Evolutionary conservation across 2,888 invertebrate genomes (phyloP).

Genomic region (Drosophila silvestris): DNA sequence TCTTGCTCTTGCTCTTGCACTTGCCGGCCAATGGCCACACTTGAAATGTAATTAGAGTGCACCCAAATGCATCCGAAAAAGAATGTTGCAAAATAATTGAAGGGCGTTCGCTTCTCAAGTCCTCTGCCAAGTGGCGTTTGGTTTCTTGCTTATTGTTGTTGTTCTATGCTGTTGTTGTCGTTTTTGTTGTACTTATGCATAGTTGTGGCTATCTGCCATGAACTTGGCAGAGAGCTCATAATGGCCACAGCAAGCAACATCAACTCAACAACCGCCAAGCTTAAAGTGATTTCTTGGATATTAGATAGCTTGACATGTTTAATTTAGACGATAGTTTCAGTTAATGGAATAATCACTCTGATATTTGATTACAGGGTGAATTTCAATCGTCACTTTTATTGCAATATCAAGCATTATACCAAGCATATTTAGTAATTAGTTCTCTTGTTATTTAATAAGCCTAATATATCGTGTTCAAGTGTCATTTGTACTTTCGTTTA

Average conservation of each 20-base stretch:
- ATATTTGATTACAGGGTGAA: background rate
- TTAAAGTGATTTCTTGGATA: constrained; percentile 16
- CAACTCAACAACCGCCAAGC: background rate
- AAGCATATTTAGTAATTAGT: background rate
- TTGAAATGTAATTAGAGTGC: constrained; percentile 74
- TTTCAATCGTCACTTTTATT: background rate
- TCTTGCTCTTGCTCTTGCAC: constrained; percentile 42
- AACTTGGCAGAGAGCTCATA: constrained; percentile 47
- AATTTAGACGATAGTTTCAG: background rate
- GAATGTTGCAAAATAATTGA: constrained; percentile 61
- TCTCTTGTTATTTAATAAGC: background rate
- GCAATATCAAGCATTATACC: background rate
- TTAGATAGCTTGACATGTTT: background rate
- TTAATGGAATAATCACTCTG: background rate
- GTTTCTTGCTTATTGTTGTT: background rate
- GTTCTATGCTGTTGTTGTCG: background rate
- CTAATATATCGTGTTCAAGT: background rate
- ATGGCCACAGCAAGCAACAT: background rate
- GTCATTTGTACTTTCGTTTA: background rate
- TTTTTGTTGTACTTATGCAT: background rate
- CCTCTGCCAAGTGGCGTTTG: constrained; percentile 40
- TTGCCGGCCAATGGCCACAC: constrained; percentile 64
- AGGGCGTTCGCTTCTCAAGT: constrained; percentile 51
- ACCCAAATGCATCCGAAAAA: constrained; percentile 68
- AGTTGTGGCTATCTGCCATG: constrained; percentile 38